These are phyloP conservation scores for Phoenicopterus ruber DNA, from an alignment of 2,113 vertebrate genomes.

Conservation along the genomic window DNA sequence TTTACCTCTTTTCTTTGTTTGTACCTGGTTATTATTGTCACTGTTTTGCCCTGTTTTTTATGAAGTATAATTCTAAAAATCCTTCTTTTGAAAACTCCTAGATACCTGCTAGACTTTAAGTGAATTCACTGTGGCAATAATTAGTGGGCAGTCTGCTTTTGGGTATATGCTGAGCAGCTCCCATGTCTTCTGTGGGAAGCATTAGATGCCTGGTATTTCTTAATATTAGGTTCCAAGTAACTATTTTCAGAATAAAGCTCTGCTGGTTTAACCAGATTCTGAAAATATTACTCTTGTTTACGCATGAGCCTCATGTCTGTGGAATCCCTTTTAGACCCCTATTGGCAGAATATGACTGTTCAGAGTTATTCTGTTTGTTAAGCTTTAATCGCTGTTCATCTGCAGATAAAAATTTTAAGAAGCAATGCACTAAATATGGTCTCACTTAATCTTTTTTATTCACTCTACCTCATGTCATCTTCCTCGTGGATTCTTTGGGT, in stretches of 20 bases:
- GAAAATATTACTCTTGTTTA: background rate
- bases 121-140: background rate
- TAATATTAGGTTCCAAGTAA: background rate
- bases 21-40: background rate
- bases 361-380: background rate
- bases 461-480: background rate
- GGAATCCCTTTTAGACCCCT: background rate
- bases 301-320: accelerated
- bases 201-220: background rate
- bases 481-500: background rate
- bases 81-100: background rate
- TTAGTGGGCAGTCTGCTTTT: background rate
- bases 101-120: background rate
- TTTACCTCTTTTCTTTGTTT: background rate
- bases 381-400: background rate
- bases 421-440: background rate
- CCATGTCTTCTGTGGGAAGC: background rate
- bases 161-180: background rate
- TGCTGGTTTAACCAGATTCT: background rate
- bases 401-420: background rate
- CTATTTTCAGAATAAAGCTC: background rate
- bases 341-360: background rate
- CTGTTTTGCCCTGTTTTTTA: background rate
- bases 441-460: background rate
- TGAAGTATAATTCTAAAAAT: background rate